Percentiles rank a stretch among this genome's conserved stretches.
These are phyloP conservation scores for Cliona cf. orientalis DNA, from an alignment of 37 sponge, comb jelly and placozoan species.

Conservation along the genomic window DNA sequence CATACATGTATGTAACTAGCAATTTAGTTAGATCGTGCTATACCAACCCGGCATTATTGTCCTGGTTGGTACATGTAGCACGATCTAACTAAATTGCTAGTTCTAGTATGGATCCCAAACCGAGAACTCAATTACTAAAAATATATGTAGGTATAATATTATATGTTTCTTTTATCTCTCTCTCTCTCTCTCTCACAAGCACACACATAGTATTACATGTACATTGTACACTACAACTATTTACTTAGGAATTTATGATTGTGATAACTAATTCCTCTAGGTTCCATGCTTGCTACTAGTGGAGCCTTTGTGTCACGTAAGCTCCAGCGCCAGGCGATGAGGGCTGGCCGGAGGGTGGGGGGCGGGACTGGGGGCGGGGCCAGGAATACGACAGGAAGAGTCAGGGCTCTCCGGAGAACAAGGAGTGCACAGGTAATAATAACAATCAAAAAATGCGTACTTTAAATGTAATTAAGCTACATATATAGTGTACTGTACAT, in stretches of 20 bases:
- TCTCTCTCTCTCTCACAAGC: neutral
- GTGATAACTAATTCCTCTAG: neutral
- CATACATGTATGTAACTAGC: too few relatives aligned
- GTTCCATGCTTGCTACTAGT: neutral
- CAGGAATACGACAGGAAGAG: neutral
- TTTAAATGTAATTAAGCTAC: neutral
- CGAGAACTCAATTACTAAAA: too few relatives aligned
- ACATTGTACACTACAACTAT: neutral
- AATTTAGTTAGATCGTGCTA: too few relatives aligned
- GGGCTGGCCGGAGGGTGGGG: neutral
- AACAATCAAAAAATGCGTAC: neutral
- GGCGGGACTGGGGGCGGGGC: neutral
- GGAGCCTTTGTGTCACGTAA: neutral
- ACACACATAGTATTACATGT: neutral
- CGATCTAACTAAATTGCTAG: too few relatives aligned
- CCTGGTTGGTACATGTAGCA: too few relatives aligned
- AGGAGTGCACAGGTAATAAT: conserved; percentile 4
- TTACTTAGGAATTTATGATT: neutral
- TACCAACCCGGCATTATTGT: too few relatives aligned
- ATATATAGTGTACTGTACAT: neutral
- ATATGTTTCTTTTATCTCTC: too few relatives aligned
- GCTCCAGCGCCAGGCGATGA: conserved; percentile 21
- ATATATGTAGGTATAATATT: too few relatives aligned
- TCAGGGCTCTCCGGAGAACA: conserved; percentile 6
- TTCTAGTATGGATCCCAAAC: too few relatives aligned